phyloP scores from a whole-genome alignment of 2,888 invertebrate genomes.

The Andrena marginata region DNA sequence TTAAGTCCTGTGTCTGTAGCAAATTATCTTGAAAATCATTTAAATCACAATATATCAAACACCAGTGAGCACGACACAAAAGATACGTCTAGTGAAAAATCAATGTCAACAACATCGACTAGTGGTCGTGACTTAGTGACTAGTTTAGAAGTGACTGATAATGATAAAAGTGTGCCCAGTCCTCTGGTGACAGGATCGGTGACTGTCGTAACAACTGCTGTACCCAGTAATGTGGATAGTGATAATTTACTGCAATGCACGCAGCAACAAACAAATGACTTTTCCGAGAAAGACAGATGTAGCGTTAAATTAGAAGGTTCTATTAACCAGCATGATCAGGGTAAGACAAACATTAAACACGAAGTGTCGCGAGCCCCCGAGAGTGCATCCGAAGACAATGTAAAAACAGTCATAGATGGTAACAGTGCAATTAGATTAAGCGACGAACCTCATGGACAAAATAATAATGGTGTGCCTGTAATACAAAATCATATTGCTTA shows the following conservation, averaged over 20 bases:
- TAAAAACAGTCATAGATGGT: conserved; percentile 66
- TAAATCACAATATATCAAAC: conserved; percentile 75
- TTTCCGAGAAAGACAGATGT: conserved; percentile 69
- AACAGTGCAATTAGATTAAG: conserved; percentile 76
- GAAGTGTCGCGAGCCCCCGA: conserved; percentile 58
- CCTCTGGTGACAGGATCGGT: conserved; percentile 71
- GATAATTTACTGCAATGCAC: conserved; percentile 79
- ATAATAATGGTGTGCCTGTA: conserved; percentile 82
- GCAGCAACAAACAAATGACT: conserved; percentile 71
- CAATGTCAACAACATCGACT: conserved; percentile 53
- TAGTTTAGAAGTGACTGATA: conserved; percentile 63
- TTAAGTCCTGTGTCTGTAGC: conserved; percentile 77
- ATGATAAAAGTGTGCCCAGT: conserved; percentile 67
- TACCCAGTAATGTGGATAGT: conserved; percentile 64
- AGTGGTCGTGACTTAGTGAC: conserved; percentile 61
- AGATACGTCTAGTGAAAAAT: conserved; percentile 66
- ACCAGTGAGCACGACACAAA: conserved; percentile 69
- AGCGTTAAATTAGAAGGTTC: conserved; percentile 71
- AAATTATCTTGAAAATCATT: conserved; percentile 78
- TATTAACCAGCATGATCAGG: conserved; percentile 71
- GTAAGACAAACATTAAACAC: conserved; percentile 66
- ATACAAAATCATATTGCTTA: conserved; percentile 81
- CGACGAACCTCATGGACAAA: conserved; percentile 77
- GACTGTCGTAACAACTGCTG: conserved; percentile 69
- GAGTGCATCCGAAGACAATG: conserved; percentile 60